Base-by-base conservation (phyloP, 23 tunicate species). In the Phallusia fumigata region DNA sequence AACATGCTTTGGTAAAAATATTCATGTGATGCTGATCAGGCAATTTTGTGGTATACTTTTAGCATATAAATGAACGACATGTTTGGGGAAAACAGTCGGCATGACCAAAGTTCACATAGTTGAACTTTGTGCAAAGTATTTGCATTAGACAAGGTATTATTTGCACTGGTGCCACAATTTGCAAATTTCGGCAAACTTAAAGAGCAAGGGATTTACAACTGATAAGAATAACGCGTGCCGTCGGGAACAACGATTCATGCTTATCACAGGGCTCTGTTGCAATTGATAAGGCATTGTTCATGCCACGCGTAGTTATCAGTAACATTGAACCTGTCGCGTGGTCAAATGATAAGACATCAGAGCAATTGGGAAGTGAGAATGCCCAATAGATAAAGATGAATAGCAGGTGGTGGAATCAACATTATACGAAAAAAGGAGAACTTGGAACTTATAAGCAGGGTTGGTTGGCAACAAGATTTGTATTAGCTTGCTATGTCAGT, bases 261-360 rank as follows among this genome's bases (percentile, higher is more conserved):
- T 58, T 58, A 58, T 58, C 69, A 58, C 26, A 11, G 69, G 3
- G 28, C 47, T 40, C 47, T 3, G 47, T 40, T 3, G 47, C 47
- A 40, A 1, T 21, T 58, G 69, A 58, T 58, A 58, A 58, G 28
- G 69, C 69, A 58, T 58, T 58, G 69, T 58, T 5, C 28, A 21
- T 22, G 69, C 28, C 69, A 58, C 69, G 69, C 69, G 69, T 58
- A 58, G 15, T 58, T 58, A 58, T 58, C 69, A 21, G 69, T 58
- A 58, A 24, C 69, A 58, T 58, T 58, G 69, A 58, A 22, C 69
- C 28, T 58, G 47, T 40, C 47, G 47, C 69, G 69, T 58, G 69
- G 47, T 2, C 69, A 24, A 22, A 58, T 24, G 69, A 58, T 58
- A 58, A 58, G 69, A 58, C 69, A 6, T 21, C 69, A 58, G 2